Evolutionary conservation across 2,888 invertebrate species (phyloP), one percentile per base, ranked within the genome.

Genomic region (Pterobdella sp.): DNA sequence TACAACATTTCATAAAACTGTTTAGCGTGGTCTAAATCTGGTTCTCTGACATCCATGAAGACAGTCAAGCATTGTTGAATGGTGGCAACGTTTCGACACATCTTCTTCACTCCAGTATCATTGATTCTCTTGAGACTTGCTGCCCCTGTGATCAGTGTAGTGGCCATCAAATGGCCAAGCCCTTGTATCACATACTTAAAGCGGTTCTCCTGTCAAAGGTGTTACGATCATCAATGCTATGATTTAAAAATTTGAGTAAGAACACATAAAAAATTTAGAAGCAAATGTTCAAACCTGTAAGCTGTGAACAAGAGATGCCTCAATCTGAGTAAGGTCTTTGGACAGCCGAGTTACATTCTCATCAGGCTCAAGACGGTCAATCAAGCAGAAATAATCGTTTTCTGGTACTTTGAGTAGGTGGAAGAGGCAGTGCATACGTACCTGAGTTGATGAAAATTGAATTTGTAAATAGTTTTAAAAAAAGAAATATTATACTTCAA

Each of bases 401-500:
- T 76, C 72, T 32, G 86, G 85, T 60, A 87, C 84, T 1, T 90
- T 88, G 74, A 88, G 87, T 77, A 96, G 86, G 85, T 93, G 94
- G 86, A 93, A 93, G 86, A 96, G 95, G 84, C 95, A 96, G 82
- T 94, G 94, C 64, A 96, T 94, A 74, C 94, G 88, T 26, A 37
- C 71, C 60, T 56, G 60, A 7, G 60, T 18, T 42, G 42, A 18
- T 42, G 42, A 42, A 42, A 42, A 14, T 42, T 42, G 42, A 42
- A 18, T 7, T 42, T 42, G 7, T 42, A n/a, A 18, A 18, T 42
- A 18, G 42, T 42, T 42, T 42, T 42, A 42, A 42, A 42, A 18
- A 18, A 42, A 42, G 42, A 18, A 42, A 42, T 4, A 26, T 26
- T 3, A 10, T 79, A 92, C 91, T 87, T 97, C 96, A 78, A 96